Percentiles rank a stretch among this genome's conserved stretches.
phyloP scores from a whole-genome alignment of 1,140 invertebrate genomes.

The Papilio polyxenes region DNA sequence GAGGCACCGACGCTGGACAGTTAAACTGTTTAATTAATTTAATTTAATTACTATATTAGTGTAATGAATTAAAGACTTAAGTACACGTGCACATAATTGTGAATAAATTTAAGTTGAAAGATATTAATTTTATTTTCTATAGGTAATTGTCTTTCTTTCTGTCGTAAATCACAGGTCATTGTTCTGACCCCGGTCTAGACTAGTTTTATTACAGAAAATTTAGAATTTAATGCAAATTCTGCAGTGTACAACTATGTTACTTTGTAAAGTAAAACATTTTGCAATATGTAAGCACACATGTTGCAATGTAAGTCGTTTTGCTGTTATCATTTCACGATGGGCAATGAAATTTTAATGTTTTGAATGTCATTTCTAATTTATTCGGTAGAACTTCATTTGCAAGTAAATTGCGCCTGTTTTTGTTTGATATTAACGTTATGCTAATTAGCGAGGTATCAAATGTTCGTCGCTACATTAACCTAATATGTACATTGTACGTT shows the following conservation, averaged over 20 bases:
- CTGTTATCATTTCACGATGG: background rate
- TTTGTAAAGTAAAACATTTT: too few relatives aligned
- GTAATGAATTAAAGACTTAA: too few relatives aligned
- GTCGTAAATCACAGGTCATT: background rate
- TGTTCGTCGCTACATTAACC: background rate
- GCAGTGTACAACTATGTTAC: background rate
- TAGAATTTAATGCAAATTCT: background rate
- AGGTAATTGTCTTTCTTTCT: background rate
- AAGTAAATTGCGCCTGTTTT: constrained; percentile 29
- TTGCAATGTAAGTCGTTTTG: too few relatives aligned
- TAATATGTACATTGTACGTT: background rate
- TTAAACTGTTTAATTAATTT: too few relatives aligned
- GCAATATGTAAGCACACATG: too few relatives aligned
- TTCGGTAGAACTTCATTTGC: constrained; percentile 18
- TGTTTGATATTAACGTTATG: constrained; percentile 11
- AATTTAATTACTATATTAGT: too few relatives aligned
- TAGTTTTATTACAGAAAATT: background rate
- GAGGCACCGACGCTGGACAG: too few relatives aligned
- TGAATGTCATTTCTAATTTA: constrained; percentile 23
- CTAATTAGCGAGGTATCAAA: background rate
- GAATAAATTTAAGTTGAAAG: background rate
- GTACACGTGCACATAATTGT: background rate
- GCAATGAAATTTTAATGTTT: background rate
- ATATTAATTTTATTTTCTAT: background rate
- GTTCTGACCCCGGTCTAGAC: background rate